Base-by-base conservation (phyloP, 2,888 invertebrate species). In the Scaptomyza flava region DNA sequence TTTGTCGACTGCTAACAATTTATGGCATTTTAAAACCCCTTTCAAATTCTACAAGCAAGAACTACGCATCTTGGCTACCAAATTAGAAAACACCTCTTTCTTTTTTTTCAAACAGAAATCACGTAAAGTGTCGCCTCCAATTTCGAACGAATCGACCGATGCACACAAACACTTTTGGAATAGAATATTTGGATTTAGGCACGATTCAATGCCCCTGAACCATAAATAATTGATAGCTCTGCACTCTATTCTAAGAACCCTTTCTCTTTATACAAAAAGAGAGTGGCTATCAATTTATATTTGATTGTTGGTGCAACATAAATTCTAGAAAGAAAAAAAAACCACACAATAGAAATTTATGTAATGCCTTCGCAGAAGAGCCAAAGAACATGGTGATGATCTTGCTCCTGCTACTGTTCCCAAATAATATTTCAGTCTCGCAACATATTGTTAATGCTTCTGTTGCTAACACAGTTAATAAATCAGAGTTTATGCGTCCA, bases 1-100 rank as follows among this genome's bases (percentile, higher is more conserved):
- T 50, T 48, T 68, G 65, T 62, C 36, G 31, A 23, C 23, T 23
- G 27, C 14, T 9, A 36, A 31, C 64, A 78, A 88, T 87, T 89
- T 87, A 87, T 87, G 81, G 67, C 65, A 76, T 72, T 84, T 71
- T 68, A 73, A 77, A 77, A 84, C 81, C 89, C 89, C 83, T 81
- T 84, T 71, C 60, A 58, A 43, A 68, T 67, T 57, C 34, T 61
- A 14, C 38, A 14, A 41, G 17, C 31, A 51, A 20, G 47, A 27
- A 42, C 43, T 70, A 83, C 81, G 61, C 63, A 65, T 50, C 31
- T 34, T 30, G 61, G 65, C 69, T 85, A 81, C 72, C 62, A 70
- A 81, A 79, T 81, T 87, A 82, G 87, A 79, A 76, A 64, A 61
- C 17, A 64, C 47, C 4, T 27, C 27, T 27, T 27, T 27, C 27